These are phyloP conservation scores for Tenodera sinensis DNA, from an alignment of 2,888 invertebrate genomes.

Conservation along the genomic window DNA sequence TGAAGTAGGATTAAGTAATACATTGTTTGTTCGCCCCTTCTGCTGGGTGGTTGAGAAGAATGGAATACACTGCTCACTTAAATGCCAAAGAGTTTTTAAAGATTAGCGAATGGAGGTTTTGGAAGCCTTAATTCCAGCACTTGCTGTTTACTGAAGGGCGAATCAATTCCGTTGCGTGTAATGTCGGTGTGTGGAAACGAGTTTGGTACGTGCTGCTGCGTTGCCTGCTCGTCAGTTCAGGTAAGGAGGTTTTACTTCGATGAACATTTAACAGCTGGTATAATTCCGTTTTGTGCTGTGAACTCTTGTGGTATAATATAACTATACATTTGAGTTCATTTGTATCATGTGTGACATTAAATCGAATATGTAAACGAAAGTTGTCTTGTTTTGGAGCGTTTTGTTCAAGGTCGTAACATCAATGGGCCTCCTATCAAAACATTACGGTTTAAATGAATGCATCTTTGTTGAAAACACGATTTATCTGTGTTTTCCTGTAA, in stretches of 20 bases:
- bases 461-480: no score
- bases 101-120: not conserved
- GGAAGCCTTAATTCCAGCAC: not conserved
- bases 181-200: not conserved
- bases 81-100: not conserved
- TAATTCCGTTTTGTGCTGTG: not conserved
- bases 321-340: not conserved
- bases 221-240: not conserved
- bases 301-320: not conserved
- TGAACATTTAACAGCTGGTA: not conserved
- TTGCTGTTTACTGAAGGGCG: not conserved
- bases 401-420: not conserved
- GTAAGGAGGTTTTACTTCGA: not conserved
- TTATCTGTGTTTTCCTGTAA: no score
- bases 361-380: not conserved
- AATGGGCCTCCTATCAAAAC: not conserved
- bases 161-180: not conserved
- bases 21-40: conserved; percentile 22
- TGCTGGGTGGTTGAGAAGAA: conserved; percentile 19
- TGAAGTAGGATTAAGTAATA: conserved; percentile 23
- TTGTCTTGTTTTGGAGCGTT: not conserved
- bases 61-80: not conserved
- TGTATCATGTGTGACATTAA: not conserved
- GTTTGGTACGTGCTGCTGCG: not conserved
- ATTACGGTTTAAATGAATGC: no score